Percentiles rank a stretch among this genome's conserved stretches.
Evolutionary conservation across 2,113 vertebrate genomes (phyloP).

Genomic region (Corvus hawaiiensis): DNA sequence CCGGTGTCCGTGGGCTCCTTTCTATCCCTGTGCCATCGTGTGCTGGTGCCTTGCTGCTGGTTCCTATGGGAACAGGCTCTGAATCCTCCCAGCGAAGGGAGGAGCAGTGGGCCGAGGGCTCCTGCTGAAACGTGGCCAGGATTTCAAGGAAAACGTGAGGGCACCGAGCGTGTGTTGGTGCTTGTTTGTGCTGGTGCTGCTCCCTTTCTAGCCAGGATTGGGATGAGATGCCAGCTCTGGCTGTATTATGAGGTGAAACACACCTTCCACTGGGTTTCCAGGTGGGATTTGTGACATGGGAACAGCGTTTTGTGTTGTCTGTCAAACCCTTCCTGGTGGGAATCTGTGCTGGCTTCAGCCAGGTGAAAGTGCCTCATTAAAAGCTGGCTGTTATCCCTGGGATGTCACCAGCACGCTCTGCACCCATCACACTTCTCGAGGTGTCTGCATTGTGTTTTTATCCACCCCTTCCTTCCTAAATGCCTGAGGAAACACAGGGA

Average conservation of each 20-base stretch:
- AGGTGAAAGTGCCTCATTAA: fast-evolving
- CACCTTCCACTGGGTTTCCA: neutral
- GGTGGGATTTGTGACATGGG: neutral
- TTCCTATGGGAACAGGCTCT: neutral
- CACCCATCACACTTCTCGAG: fast-evolving
- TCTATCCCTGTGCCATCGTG: neutral
- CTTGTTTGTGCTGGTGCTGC: neutral
- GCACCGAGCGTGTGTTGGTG: neutral
- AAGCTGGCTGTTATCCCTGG: neutral
- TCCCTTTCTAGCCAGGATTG: neutral
- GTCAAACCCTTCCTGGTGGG: neutral
- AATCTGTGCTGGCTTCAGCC: fast-evolving
- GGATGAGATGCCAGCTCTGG: neutral
- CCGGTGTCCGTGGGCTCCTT: fast-evolving
- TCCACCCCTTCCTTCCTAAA: neutral
- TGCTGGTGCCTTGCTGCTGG: neutral
- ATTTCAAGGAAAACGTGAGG: neutral
- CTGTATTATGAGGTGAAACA: fast-evolving
- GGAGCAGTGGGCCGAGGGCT: neutral
- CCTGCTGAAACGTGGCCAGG: neutral
- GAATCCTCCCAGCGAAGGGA: neutral
- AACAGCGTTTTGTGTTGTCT: neutral
- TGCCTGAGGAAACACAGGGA: neutral
- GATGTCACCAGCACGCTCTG: neutral
- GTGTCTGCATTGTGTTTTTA: neutral